phyloP scores from a whole-genome alignment of 2,797 vertebrate genomes.

The Synanceia verrucosa region DNA sequence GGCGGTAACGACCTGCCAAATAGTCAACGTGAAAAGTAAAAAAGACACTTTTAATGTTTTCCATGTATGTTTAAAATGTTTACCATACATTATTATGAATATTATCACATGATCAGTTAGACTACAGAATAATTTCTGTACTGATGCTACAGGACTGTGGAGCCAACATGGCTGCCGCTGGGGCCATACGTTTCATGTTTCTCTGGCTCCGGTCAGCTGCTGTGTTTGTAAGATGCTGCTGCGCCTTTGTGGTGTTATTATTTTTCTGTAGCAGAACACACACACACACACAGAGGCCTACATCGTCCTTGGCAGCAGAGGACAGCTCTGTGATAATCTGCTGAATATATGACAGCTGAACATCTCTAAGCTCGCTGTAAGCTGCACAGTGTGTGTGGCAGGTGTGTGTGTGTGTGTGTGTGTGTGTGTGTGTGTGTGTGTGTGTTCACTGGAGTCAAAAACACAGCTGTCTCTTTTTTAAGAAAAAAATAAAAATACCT shows the following conservation, averaged over 20 bases:
- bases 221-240: too few species aligned
- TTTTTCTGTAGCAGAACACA: too few species aligned
- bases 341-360: constrained; percentile 55
- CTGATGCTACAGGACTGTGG: too few species aligned
- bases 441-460: neutral
- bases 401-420: constrained; percentile 2
- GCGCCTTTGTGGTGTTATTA: too few species aligned
- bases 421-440: constrained; percentile 1
- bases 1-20: neutral
- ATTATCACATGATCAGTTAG: constrained; percentile 6
- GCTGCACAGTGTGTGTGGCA: constrained; percentile 6
- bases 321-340: constrained; percentile 51
- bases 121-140: too few species aligned
- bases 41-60: neutral
- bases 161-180: too few species aligned
- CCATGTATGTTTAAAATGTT: neutral
- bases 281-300: neutral
- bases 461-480: neutral
- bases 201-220: too few species aligned
- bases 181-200: too few species aligned
- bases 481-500: neutral
- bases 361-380: constrained; percentile 42
- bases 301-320: constrained; percentile 34
- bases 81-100: neutral
- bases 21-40: neutral